Percentiles rank a stretch among this genome's conserved stretches.
Evolutionary conservation across 2,797 vertebrate genomes (phyloP).

Genomic region (Hafferia zeledoni): DNA sequence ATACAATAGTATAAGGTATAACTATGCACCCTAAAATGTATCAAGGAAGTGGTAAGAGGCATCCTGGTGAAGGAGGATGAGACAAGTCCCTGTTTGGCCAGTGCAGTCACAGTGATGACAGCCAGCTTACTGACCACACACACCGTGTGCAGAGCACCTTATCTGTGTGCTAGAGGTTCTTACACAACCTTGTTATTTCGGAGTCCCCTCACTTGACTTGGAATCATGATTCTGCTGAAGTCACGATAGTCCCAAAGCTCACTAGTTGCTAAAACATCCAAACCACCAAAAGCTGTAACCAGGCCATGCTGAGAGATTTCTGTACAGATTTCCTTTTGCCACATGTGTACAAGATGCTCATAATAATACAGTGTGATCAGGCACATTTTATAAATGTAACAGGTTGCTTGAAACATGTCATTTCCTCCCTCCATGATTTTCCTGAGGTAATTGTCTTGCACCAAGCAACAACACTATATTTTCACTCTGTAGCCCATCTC

Average conservation of each 20-base stretch:
- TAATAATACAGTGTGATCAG: not conserved
- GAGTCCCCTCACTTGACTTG: not conserved
- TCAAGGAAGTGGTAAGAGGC: not conserved
- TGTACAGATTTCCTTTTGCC: not conserved
- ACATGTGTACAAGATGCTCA: not conserved
- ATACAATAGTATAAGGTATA: rapidly evolving
- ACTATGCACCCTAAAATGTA: not conserved
- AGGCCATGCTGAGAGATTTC: not conserved
- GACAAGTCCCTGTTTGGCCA: not conserved
- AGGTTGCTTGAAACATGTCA: not conserved
- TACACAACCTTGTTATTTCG: not conserved
- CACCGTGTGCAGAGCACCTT: rapidly evolving
- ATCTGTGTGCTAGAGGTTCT: not conserved
- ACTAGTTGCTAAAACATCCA: not conserved
- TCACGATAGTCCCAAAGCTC: rapidly evolving
- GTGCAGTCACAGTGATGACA: not conserved
- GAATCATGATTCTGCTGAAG: not conserved
- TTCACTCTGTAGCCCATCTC: not conserved
- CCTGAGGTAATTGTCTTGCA: not conserved
- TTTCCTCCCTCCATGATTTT: not conserved
- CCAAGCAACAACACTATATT: not conserved
- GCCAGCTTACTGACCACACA: not conserved
- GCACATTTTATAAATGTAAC: not conserved
- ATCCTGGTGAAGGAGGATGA: not conserved
- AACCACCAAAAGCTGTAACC: not conserved